A percentile compares a stretch with the other conserved stretches of the same genome.
phyloP scores from a whole-genome alignment of 2,113 vertebrate genomes.

The Rhizomys pruinosus region DNA sequence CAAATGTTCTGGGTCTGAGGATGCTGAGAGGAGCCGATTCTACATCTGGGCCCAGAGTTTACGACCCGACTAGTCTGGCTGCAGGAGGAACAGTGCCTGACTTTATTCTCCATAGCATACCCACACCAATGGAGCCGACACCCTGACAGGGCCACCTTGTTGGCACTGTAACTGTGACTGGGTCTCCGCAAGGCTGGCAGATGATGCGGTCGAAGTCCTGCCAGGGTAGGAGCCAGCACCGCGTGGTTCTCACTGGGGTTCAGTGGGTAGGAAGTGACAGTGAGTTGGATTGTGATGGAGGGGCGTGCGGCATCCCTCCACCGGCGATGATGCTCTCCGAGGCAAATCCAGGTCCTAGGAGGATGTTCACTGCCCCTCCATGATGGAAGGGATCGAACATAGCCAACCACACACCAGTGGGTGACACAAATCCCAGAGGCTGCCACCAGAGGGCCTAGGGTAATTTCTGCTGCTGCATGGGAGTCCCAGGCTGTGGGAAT shows the following conservation, averaged over 20 bases:
- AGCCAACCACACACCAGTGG: not conserved
- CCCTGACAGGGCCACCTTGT: rapidly evolving
- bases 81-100: rapidly evolving
- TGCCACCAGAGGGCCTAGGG: not conserved
- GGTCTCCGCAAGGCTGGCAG: not conserved
- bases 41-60: too few species aligned
- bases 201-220: too few species aligned
- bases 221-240: not conserved
- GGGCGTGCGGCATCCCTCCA: too few species aligned
- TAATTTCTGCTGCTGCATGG: not conserved
- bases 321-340: not conserved
- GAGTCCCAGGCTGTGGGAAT: not conserved
- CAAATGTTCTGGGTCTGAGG: not conserved
- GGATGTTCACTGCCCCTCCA: rapidly evolving
- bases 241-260: not conserved
- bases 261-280: too few species aligned
- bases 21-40: not conserved
- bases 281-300: not conserved
- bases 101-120: not conserved
- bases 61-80: not conserved
- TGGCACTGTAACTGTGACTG: rapidly evolving
- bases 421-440: not conserved
- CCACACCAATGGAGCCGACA: not conserved
- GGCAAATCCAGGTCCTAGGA: not conserved
- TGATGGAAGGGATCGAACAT: rapidly evolving